Percentiles rank a stretch among this genome's conserved stretches.
phyloP scores from a whole-genome alignment of 30 jellyfish, hydroid and myxozoan genomes.

The Nemopilema nomurai region DNA sequence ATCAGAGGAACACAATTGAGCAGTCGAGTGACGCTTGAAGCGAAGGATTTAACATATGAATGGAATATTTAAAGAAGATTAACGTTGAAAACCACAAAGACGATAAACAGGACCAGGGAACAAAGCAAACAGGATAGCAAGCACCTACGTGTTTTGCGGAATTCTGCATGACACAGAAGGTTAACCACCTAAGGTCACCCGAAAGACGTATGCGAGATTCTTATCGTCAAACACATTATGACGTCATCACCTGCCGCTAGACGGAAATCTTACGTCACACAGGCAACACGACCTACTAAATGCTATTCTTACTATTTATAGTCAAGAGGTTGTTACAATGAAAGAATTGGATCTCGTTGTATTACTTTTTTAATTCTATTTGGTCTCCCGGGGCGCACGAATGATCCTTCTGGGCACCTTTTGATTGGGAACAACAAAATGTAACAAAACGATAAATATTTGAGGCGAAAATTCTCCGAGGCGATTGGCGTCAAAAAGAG shows the following conservation, averaged over 20 bases:
- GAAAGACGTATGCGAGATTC: conserved; percentile 13
- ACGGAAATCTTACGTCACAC: background rate
- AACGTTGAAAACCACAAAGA: conserved; percentile 25
- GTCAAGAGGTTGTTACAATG: no score
- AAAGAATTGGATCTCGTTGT: no score
- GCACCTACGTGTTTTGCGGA: conserved; percentile 15
- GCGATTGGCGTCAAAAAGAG: no score
- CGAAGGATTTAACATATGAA: conserved; percentile 11
- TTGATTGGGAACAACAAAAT: no score
- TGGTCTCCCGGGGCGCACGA: no score
- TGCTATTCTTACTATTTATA: background rate
- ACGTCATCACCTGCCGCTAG: background rate
- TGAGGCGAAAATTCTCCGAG: no score
- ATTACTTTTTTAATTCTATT: no score
- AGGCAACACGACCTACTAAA: background rate
- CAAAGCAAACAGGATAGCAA: conserved; percentile 28
- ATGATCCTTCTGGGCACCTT: no score
- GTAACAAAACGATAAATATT: no score
- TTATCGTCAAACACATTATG: background rate
- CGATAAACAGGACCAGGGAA: conserved; percentile 15
- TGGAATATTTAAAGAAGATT: conserved; percentile 10
- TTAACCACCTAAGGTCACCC: conserved; percentile 37
- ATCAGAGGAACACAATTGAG: background rate
- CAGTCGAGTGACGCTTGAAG: conserved; percentile 3
- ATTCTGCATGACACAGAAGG: conserved; percentile 31